Evolutionary conservation across 2,113 vertebrate species (phyloP), one percentile per base, ranked within the genome.

Genomic region (Oxyruncus cristatus): DNA sequence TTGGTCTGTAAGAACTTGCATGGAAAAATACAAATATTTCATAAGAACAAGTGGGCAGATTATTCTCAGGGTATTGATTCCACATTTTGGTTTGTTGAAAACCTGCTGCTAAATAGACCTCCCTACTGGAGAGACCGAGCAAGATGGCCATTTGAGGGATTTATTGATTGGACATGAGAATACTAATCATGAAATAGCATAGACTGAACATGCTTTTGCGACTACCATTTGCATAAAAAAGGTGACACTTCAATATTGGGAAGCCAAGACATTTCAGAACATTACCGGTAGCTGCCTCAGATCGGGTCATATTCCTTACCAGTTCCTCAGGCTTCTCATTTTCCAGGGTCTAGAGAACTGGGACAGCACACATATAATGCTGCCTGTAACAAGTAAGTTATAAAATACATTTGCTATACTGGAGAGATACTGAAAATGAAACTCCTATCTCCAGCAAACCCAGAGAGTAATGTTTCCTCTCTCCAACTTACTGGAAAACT

Each of bases 11-110:
- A 96, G 81, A 95, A 91, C 37, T 92, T 85, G 82, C 67, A 88
- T 94, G 87, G 75, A 82, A 90, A 96, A 96, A 89, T 62, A 94
- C 70, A 96, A 92, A 92, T 95, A 95, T 95, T 97, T 97, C 89
- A 85, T 95, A 93, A 87, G 82, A 52, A 89, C 59, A 86, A 73
- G 75, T 35, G 55, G 87, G 50, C 44, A 96, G 94, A 95, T 93
- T 84, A 75, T 89, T 91, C 91, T 80, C 81, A 73, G 78, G 70
- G n/a, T 97, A 97, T 85, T 11, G 88, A 96, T 98, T 93, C 93
- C 55, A 55, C 46, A 61, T 95, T 79, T 89, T 91, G 66, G 65
- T 76, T 50, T 83, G 75, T 52, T 92, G 74, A 91, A 95, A 94
- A 95, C 66, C 71, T 91, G 63, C 88, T 92, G 75, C 91, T 92